Conservation (phyloP, 2,888 invertebrate genomes). For the Chrysomela aeneicollis region DNA sequence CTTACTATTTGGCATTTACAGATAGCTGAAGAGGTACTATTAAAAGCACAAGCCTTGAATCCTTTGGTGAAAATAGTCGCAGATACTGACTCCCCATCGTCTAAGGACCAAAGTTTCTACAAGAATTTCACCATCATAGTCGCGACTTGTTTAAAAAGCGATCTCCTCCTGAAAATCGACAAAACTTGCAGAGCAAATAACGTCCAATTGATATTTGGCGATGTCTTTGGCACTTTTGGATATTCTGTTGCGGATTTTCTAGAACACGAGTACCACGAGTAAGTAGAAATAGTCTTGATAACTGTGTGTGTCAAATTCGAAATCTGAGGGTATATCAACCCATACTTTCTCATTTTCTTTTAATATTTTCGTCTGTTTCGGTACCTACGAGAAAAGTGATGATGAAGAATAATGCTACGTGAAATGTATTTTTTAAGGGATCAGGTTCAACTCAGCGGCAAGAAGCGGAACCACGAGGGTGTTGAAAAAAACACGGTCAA, state of each 20-base stretch:
- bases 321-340: no score
- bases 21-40: slow-evolving; percentile 84
- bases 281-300: slow-evolving; percentile 61
- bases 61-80: slow-evolving; percentile 88
- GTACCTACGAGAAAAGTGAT: no score
- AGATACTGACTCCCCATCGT: slow-evolving; percentile 70
- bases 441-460: slow-evolving; percentile 60
- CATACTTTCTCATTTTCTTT: no score
- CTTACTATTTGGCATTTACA: slow-evolving; percentile 55
- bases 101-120: slow-evolving; percentile 78
- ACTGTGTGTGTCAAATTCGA: no score
- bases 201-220: slow-evolving; percentile 87
- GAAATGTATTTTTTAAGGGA: slow-evolving; percentile 60
- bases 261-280: slow-evolving; percentile 83
- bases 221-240: slow-evolving; percentile 93
- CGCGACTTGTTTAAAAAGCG: slow-evolving; percentile 76
- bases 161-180: slow-evolving; percentile 78
- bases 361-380: no score
- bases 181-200: slow-evolving; percentile 76
- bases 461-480: slow-evolving; percentile 69
- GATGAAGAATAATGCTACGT: no score
- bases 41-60: slow-evolving; percentile 85
- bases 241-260: slow-evolving; percentile 90
- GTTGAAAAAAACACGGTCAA: slow-evolving; percentile 65
- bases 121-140: slow-evolving; percentile 80